Percentiles rank a stretch among this genome's conserved stretches.
Evolutionary conservation across 2,797 vertebrate genomes (phyloP).

Genomic region (Sebastiscus albofasciatus): DNA sequence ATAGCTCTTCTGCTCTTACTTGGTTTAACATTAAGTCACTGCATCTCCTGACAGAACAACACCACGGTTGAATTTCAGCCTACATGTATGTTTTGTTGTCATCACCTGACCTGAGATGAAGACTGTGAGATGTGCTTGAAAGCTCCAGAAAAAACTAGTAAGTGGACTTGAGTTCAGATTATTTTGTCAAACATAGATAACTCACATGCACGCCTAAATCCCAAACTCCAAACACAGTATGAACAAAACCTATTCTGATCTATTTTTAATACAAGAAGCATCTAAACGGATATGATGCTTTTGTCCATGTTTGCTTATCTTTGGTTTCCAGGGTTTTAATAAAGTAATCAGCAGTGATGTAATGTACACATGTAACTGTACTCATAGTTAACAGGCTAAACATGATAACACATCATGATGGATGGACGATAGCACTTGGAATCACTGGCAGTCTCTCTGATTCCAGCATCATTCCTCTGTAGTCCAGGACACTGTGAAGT

Average conservation of each 20-base stretch:
- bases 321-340: not conserved
- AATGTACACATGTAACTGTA: too few relatives aligned
- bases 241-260: not conserved
- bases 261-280: not conserved
- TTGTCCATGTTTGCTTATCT: not conserved
- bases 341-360: not conserved
- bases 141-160: not conserved
- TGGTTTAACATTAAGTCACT: too few relatives aligned
- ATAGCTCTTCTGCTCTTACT: too few relatives aligned
- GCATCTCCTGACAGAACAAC: too few relatives aligned
- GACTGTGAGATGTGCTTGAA: not conserved
- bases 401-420: not conserved
- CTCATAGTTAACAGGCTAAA: not conserved
- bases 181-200: not conserved
- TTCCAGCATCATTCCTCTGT: slow-evolving; percentile 31
- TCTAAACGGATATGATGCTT: not conserved
- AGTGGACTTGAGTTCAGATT: not conserved
- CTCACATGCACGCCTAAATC: not conserved
- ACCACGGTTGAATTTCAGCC: too few relatives aligned
- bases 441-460: slow-evolving; percentile 6
- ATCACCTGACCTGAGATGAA: too few relatives aligned
- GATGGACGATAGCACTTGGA: not conserved
- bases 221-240: not conserved
- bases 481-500: slow-evolving; percentile 18
- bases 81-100: not conserved